A percentile compares a stretch with the other conserved stretches of the same genome.
Conservation (phyloP, 2,797 vertebrate species). For the Poliocrania exsul region DNA sequence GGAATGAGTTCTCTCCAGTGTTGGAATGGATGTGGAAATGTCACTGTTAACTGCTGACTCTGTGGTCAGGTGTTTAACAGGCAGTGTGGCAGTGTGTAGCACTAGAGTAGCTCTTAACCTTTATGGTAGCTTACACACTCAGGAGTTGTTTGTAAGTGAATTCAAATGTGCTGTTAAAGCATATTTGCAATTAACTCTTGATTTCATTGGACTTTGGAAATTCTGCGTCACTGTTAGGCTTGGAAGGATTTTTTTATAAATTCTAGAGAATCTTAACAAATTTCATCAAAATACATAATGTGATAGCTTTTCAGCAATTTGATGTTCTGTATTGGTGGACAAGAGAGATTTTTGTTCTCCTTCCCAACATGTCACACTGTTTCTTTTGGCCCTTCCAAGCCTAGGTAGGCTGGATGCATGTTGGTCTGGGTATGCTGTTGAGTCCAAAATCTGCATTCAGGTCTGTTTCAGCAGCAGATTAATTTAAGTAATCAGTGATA, state of each 20-base stretch:
- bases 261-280: background rate
- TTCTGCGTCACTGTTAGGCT: conserved; percentile 66
- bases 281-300: background rate
- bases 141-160: conserved; percentile 54
- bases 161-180: conserved; percentile 62
- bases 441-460: conserved; percentile 51
- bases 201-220: conserved; percentile 65
- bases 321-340: background rate
- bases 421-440: conserved; percentile 62
- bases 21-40: conserved; percentile 31
- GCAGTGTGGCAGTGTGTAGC: conserved; percentile 66
- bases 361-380: background rate
- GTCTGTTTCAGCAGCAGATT: conserved; percentile 51
- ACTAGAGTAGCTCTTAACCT: conserved; percentile 38
- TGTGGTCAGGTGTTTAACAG: conserved; percentile 55
- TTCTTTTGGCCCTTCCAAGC: conserved; percentile 53
- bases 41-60: conserved; percentile 69
- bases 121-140: conserved; percentile 52
- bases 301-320: background rate
- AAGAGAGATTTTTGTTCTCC: background rate
- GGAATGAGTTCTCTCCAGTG: conserved; percentile 51
- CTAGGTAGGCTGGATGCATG: conserved; percentile 59
- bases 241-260: conserved; percentile 50
- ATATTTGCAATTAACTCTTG: conserved; percentile 67
- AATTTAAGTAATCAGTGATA: conserved; percentile 41